Evolutionary conservation across 2,888 invertebrate species (phyloP).

Genomic region (Podotricha telesiphe): DNA sequence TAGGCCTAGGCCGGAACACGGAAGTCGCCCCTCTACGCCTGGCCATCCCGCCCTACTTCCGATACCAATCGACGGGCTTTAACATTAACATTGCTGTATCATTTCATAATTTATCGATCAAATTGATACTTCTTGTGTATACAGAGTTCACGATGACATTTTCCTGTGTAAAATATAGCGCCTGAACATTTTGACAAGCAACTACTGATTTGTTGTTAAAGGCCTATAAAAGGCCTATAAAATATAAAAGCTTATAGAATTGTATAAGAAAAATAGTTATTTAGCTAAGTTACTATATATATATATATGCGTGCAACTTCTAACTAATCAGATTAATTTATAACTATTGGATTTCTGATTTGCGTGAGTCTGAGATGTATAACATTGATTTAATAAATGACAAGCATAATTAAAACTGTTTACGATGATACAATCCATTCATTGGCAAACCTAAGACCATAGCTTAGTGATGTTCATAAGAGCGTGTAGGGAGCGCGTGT

Average conservation of each 20-base stretch:
- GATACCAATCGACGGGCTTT: slow-evolving; percentile 75
- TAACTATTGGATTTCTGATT: not conserved
- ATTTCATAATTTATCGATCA: slow-evolving; percentile 74
- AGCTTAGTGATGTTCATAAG: slow-evolving; percentile 59
- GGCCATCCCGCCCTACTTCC: slow-evolving; percentile 73
- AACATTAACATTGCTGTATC: slow-evolving; percentile 61
- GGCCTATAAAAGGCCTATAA: too few species aligned
- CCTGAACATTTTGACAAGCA: slow-evolving; percentile 24
- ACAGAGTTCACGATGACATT: not conserved
- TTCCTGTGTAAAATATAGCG: slow-evolving; percentile 14
- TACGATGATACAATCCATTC: slow-evolving; percentile 26
- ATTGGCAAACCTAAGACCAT: slow-evolving; percentile 41
- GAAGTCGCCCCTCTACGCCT: slow-evolving; percentile 74
- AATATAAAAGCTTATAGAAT: too few species aligned
- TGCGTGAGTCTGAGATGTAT: not conserved
- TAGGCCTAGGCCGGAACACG: slow-evolving; percentile 57
- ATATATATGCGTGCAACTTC: too few species aligned
- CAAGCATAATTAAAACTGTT: slow-evolving; percentile 13
- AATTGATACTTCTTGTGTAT: slow-evolving; percentile 35
- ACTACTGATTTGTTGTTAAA: slow-evolving; percentile 2
- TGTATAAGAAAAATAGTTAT: too few species aligned
- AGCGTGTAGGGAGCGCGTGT: slow-evolving; percentile 64
- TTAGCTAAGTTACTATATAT: too few species aligned
- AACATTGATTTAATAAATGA: slow-evolving; percentile 1
- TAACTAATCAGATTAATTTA: not conserved